phyloP scores from a whole-genome alignment of 1,140 invertebrate species.

The Sarcophaga bullata region DNA sequence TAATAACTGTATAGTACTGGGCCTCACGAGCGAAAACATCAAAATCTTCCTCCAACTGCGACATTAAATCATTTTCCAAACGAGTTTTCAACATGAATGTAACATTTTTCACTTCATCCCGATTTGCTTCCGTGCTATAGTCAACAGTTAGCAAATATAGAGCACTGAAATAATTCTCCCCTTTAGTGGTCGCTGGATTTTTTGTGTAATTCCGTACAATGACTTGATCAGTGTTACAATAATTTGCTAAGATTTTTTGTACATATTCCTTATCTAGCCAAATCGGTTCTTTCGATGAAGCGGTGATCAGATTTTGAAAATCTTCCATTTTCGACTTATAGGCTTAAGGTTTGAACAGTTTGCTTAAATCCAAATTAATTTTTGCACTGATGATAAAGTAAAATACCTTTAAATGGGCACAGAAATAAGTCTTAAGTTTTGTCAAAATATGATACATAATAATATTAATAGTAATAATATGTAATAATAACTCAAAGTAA shows the following conservation, averaged over 20 bases:
- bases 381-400: too few relatives aligned
- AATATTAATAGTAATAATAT: too few relatives aligned
- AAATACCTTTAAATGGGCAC: too few relatives aligned
- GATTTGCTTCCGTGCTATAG: constrained; percentile 39
- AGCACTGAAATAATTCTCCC: constrained; percentile 46
- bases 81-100: constrained; percentile 44
- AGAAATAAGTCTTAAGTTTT: too few relatives aligned
- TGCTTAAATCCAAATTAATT: too few relatives aligned
- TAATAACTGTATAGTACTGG: constrained; percentile 41
- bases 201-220: constrained; percentile 26
- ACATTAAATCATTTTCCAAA: constrained; percentile 34
- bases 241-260: constrained; percentile 39
- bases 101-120: constrained; percentile 5
- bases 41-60: constrained; percentile 42
- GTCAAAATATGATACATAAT: too few relatives aligned
- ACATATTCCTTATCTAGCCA: constrained; percentile 42
- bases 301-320: background rate
- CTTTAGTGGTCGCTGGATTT: constrained; percentile 43
- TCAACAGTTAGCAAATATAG: constrained; percentile 33
- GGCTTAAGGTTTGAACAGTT: background rate
- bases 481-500: too few relatives aligned
- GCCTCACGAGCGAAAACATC: constrained; percentile 44
- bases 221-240: background rate
- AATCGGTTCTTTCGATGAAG: constrained; percentile 32
- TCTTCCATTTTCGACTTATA: background rate